Evolutionary conservation across 1,140 invertebrate genomes (phyloP), one percentile per base, ranked within the genome.

Genomic region (Sarcophaga bullata): DNA sequence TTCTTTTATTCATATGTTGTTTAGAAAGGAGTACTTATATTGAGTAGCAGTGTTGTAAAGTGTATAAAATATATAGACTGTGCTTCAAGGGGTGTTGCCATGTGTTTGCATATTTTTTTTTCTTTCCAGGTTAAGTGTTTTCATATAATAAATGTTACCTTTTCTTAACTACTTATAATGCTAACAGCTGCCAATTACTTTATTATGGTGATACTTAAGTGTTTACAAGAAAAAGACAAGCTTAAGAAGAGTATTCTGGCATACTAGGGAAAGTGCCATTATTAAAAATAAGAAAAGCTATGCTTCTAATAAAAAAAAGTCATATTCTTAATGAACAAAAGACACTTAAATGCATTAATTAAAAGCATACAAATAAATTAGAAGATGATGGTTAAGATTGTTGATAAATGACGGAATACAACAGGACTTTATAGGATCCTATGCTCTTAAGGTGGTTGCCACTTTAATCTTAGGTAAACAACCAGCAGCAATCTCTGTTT

Each of bases 91-190:
- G 54, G n/a, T 58, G 54, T n/a, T 13, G 7, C 13, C n/a, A 11
- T 58, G n/a, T 58, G 52, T 10, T 15, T 11, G 68, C 11, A n/a
- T 73, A 25, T 25, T 47, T 19, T 50, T 49, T 49, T 50, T n/a
- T 37, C 47, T 81, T 81, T 81, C 68, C 52, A 81, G 80, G 80
- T 81, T 81, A 81, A 81, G 80, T 81, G 80, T 68, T 62, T 54
- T 81, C 68, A 49, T 62, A 47, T 46, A 72, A 68, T 58, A 81
- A 47, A 50, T 76, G 19, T 76, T 7, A 37, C 25, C 25, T 37
- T 46, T 17, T 46, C 8, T 76, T 9, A 4, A 15, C 6, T 46
- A 11, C 73, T 6, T 11, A 76, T 48, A 76, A 13, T 48, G 6
- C 8, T 11, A 76, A 76, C 46, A 48, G 46, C 17, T 76, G 73